A percentile compares a stretch with the other conserved stretches of the same genome.
Evolutionary conservation across 2,113 vertebrate species (phyloP).

Genomic region (Erythrolamprus reginae): DNA sequence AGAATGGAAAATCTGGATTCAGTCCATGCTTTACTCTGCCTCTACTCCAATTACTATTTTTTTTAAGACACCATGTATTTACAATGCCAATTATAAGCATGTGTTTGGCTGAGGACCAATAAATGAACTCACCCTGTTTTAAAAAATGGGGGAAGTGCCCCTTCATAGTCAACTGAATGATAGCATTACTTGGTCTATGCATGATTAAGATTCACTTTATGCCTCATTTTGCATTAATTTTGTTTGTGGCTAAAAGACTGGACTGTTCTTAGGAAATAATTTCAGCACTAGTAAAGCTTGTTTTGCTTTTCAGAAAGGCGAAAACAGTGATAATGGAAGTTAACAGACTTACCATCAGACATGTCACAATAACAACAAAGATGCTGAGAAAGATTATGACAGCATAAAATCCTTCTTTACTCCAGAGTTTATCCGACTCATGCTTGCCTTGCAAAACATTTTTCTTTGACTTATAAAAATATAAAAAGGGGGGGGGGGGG

Average conservation of each 20-base stretch:
- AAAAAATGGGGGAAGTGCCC: not conserved
- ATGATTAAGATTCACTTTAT: not conserved
- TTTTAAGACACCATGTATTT: not conserved
- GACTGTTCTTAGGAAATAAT: constrained; percentile 7
- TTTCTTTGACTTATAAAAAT: constrained; percentile 72
- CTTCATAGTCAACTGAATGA: not conserved
- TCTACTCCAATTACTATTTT: not conserved
- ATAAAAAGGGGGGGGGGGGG: constrained; percentile 59
- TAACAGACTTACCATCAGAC: constrained; percentile 86
- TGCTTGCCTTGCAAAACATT: constrained; percentile 89
- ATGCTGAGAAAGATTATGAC: constrained; percentile 92
- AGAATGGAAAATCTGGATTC: not conserved
- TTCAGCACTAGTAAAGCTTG: not conserved
- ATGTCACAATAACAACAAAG: constrained; percentile 89
- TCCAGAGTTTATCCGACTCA: constrained; percentile 86
- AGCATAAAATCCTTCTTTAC: constrained; percentile 85
- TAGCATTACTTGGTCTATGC: not conserved
- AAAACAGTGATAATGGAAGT: constrained; percentile 46
- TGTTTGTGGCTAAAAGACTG: constrained; percentile 2
- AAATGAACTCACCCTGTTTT: not conserved
- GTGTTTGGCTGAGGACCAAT: not conserved
- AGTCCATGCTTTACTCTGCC: not conserved
- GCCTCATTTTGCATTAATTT: constrained; percentile 11
- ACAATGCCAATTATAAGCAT: not conserved
- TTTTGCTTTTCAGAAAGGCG: not conserved